Evolutionary conservation across 2,113 vertebrate species (phyloP), one percentile per base, ranked within the genome.

Genomic region (Mohoua ochrocephala): DNA sequence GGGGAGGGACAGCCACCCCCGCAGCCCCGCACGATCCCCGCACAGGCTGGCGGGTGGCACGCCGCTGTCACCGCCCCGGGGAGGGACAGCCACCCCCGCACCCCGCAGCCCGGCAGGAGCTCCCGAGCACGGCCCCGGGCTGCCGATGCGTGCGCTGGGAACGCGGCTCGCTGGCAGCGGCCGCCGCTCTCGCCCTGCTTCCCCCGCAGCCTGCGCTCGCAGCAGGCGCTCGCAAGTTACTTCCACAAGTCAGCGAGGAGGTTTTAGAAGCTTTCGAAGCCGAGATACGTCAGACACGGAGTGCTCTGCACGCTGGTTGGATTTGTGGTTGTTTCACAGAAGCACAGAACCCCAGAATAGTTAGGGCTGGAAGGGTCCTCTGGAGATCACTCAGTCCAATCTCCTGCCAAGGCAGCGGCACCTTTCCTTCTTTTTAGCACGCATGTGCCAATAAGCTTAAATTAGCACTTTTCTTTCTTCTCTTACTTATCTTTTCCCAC

Each of bases 41-140:
- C 20, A 5, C 2, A 18, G 50, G 47, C 39, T 3, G 56, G 35
- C 0, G 0, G 49, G 24, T n/a, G 50, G 68, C 3, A 3, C n/a
- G 52, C 77, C 65, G 44, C 49, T 6, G 37, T 21, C 37, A 8
- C 47, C 14, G 26, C 31, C 4, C 6, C 16, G 11, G 42, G 39
- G 39, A 12, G 39, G 28, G 23, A 68, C 64, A 49, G 64, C 35
- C 79, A 12, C 1, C 49, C 26, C 31, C 5, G 27, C 27, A 27
- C 59, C n/a, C 57, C 2, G 14, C 71, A 14, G 11, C 1, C 33
- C 42, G 13, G 39, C 57, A 33, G n/a, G 21, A 75, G 60, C 9
- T 69, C 22, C 49, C 26, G 9, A 7, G 5, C 26, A 6, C 15
- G n/a, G n/a, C n/a, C n/a, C n/a, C 18, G 70, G 70, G 24, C 60